These are phyloP conservation scores for Lethenteron camtschaticum DNA, from an alignment of 2,113 vertebrate species.

Conservation along the genomic window DNA sequence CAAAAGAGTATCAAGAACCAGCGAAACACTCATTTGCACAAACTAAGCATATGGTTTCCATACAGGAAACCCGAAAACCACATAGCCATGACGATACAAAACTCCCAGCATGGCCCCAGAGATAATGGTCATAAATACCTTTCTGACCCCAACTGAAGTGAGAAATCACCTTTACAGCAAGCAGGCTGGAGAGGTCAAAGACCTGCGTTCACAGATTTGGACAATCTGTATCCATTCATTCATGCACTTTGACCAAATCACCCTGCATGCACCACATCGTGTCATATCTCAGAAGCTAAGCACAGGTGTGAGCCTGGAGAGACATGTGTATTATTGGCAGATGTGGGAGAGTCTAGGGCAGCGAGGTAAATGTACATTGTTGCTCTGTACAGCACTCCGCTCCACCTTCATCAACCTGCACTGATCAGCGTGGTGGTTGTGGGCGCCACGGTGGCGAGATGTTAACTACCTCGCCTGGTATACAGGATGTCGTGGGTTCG, in stretches of 20 bases:
- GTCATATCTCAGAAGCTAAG: slow-evolving; percentile 17
- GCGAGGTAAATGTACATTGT: slow-evolving; percentile 26
- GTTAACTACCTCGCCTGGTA: slow-evolving; percentile 34
- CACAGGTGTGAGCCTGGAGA: slow-evolving; percentile 18
- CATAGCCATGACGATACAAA: no score
- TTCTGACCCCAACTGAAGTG: no score
- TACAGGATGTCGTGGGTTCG: slow-evolving; percentile 14
- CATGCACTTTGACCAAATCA: slow-evolving; percentile 10
- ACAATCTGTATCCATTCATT: no score
- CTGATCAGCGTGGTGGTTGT: slow-evolving; percentile 29
- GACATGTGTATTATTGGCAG: slow-evolving; percentile 12
- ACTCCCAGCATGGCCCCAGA: no score
- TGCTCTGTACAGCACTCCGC: slow-evolving; percentile 27
- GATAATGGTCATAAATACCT: no score
- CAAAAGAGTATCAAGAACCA: no score
- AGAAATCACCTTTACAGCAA: no score
- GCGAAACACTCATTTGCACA: no score
- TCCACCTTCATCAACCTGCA: slow-evolving; percentile 22
- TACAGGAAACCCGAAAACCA: no score
- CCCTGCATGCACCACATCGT: slow-evolving; percentile 18
- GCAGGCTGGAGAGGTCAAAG: no score
- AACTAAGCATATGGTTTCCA: no score
- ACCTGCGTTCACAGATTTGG: no score
- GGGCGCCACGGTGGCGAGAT: slow-evolving; percentile 33
- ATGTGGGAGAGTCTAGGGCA: slow-evolving; percentile 18